Conservation (phyloP, 2,888 invertebrate species). For the Drosophila kanekoi region DNA sequence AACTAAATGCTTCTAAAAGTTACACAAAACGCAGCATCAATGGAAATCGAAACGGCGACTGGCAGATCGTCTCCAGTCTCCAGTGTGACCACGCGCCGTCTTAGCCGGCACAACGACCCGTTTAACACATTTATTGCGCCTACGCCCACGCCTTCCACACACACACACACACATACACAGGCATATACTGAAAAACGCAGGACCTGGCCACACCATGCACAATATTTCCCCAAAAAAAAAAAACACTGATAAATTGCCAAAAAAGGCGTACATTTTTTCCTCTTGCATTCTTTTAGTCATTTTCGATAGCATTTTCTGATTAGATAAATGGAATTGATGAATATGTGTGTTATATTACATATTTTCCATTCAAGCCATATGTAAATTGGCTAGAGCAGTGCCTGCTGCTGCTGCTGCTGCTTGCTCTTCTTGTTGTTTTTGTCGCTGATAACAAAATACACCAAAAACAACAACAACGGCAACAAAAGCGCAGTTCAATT, state of each 20-base stretch:
- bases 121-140: conserved; percentile 62
- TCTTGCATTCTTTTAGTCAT: conserved; percentile 16
- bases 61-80: conserved; percentile 25
- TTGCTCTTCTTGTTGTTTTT: conserved; percentile 30
- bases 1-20: conserved; percentile 15
- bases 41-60: conserved; percentile 1
- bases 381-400: conserved; percentile 65
- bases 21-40: conserved; percentile 24
- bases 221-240: conserved; percentile 30
- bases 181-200: conserved; percentile 34
- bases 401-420: conserved; percentile 31
- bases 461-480: conserved; percentile 45
- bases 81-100: conserved; percentile 29
- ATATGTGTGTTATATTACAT: conserved; percentile 24
- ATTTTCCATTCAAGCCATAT: conserved; percentile 65
- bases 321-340: conserved; percentile 65
- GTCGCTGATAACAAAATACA: conserved; percentile 44
- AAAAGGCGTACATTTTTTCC: conserved; percentile 34
- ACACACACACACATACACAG: conserved; percentile 18
- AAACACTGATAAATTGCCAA: conserved; percentile 50
- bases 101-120: conserved; percentile 48
- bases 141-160: conserved; percentile 66
- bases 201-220: conserved; percentile 48
- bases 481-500: conserved; percentile 46
- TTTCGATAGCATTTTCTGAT: conserved; percentile 54